Percentiles rank a stretch among this genome's conserved stretches.
Conservation (phyloP, 2,113 vertebrate genomes). For the Hepsetus odoe region DNA sequence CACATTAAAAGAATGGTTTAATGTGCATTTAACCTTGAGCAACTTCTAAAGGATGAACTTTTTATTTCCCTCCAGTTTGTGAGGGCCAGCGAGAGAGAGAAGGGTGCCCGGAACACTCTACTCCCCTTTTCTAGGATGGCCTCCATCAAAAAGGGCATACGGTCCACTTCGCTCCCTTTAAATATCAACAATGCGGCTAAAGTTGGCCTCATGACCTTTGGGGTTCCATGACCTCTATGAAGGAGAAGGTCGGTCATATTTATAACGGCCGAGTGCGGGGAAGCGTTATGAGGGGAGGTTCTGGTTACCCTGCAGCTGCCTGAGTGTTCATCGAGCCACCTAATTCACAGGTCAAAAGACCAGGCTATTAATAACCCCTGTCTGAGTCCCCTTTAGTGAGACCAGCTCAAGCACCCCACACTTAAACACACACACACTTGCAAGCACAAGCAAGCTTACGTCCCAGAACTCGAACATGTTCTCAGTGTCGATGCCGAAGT, state of each 20-base stretch:
- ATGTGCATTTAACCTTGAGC: too few species aligned
- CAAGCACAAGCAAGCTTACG: slow-evolving; percentile 75
- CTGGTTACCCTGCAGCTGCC: slow-evolving; percentile 76
- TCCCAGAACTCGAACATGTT: slow-evolving; percentile 99
- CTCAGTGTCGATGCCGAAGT: slow-evolving; percentile 93
- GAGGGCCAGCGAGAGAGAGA: not conserved
- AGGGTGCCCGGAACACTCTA: not conserved
- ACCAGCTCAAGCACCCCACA: slow-evolving; percentile 43
- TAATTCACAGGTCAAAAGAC: slow-evolving; percentile 75
- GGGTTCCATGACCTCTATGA: slow-evolving; percentile 68
- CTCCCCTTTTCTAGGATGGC: not conserved
- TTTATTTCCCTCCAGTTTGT: too few species aligned
- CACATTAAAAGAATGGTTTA: too few species aligned
- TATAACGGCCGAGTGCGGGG: slow-evolving; percentile 62
- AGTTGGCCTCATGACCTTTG: slow-evolving; percentile 70
- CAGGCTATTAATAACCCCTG: slow-evolving; percentile 71
- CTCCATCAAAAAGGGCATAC: slow-evolving; percentile 4
- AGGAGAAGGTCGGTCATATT: slow-evolving; percentile 74
- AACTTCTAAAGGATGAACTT: too few species aligned
- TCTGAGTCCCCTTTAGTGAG: slow-evolving; percentile 40
- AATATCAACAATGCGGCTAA: slow-evolving; percentile 70
- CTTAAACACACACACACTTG: slow-evolving; percentile 29
- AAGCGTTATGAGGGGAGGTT: slow-evolving; percentile 61
- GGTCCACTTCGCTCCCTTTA: slow-evolving; percentile 51
- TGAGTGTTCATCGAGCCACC: slow-evolving; percentile 56